These are phyloP conservation scores for Tetanocera ferruginea DNA, from an alignment of 2,888 invertebrate genomes.

Conservation along the genomic window DNA sequence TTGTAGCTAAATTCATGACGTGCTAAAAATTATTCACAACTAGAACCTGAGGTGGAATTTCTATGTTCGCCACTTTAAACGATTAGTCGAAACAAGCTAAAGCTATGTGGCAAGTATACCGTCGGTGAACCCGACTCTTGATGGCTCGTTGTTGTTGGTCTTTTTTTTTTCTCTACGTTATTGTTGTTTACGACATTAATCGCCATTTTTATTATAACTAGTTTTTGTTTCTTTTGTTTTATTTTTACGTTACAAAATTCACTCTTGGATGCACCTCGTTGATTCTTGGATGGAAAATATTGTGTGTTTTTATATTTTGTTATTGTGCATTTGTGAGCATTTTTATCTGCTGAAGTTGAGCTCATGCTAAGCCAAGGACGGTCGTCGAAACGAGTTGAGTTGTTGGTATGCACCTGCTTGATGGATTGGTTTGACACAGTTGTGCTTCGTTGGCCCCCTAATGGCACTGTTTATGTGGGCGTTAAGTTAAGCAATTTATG, in stretches of 20 bases:
- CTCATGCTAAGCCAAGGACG: background rate
- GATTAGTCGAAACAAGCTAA: conserved; percentile 58
- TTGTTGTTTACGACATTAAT: conserved; percentile 59
- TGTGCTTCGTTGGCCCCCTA: background rate
- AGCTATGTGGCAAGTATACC: conserved; percentile 48
- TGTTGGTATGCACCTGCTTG: conserved; percentile 9
- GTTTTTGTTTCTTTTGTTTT: conserved; percentile 32
- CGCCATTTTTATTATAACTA: conserved; percentile 48
- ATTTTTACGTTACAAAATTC: conserved; percentile 38
- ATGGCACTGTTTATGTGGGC: conserved; percentile 7
- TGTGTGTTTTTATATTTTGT: background rate
- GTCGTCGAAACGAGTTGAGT: background rate
- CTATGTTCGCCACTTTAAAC: conserved; percentile 43
- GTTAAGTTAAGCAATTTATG: background rate
- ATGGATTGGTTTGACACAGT: conserved; percentile 25
- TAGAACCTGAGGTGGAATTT: background rate
- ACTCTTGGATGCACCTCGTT: conserved; percentile 44
- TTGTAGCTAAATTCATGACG: too few relatives aligned
- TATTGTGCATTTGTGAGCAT: background rate
- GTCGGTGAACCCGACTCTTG: conserved; percentile 7
- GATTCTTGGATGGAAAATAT: conserved; percentile 15
- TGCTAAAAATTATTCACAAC: too few relatives aligned
- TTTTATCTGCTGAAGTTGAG: conserved; percentile 11
- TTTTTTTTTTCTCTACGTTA: conserved; percentile 49
- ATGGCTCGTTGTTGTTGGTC: conserved; percentile 36